Evolutionary conservation across 2,113 vertebrate genomes (phyloP), one percentile per base, ranked within the genome.

Genomic region (Pituophis catenifer): DNA sequence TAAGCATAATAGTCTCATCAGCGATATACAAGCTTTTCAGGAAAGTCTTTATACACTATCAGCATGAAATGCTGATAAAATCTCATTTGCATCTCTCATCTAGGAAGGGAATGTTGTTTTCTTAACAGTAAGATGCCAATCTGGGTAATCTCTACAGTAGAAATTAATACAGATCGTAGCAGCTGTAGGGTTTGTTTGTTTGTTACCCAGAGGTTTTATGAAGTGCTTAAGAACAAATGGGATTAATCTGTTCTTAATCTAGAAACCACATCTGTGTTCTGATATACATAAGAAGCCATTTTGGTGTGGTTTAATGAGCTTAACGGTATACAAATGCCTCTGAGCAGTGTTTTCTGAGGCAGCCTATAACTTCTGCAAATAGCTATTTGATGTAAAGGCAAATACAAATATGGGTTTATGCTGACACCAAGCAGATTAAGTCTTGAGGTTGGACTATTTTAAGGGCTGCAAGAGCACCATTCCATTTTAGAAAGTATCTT

Each of bases 241-340:
- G 11, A 94, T 65, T 89, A 0, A 3, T 90, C 91, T 94, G 90
- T 93, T 86, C 62, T 91, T 91, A 95, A 94, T 95, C 96, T 86
- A 92, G 94, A 50, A 96, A 81, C 1, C 38, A 91, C 33, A 1
- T n/a, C 17, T 54, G 4, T 95, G 29, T 65, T 96, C 91, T 95
- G n/a, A 96, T 96, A 91, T 9, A 52, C 0, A 13, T 1, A 90
- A 90, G 95, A 95, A 26, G 12, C 21, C 93, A 93, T 50, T 90
- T 94, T 10, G 55, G 1, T 3, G 29, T 1, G 44, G 5, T 33
- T 90, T 88, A 95, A 93, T 93, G 89, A 17, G 87, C 85, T 95
- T 94, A n/a, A 88, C 23, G 29, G 65, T 90, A 91, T 26, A 29
- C 85, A 90, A 89, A 8, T 2, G 0, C 95, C 95, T 92, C 90